Base-by-base conservation (phyloP, 2,797 vertebrate species). In the Thunnus albacares region DNA sequence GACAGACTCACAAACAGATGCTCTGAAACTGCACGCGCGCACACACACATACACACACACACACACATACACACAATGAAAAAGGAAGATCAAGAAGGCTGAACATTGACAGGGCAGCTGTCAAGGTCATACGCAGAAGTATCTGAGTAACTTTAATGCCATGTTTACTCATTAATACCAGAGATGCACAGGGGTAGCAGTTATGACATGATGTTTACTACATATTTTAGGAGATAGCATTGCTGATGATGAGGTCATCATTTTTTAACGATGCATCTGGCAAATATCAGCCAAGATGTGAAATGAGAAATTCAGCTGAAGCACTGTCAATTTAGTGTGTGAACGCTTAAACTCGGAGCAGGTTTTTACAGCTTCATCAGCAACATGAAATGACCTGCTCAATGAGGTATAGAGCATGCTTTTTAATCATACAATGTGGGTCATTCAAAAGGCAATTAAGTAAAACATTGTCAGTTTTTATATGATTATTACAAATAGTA, bases 131-230 rank as follows among this genome's bases (percentile, higher is more conserved):
- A 75, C 4, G 57, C 71, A 67, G 65, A 77, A 49, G 11, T 71
- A 70, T 68, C 66, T 79, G 59, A 80, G 69, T n/a, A 69, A 70
- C 84, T 92, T 87, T 90, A 85, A 92, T 77, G 73, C 45, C 51
- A 38, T 52, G 38, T 81, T 87, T 86, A 55, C 82, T 86, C 63
- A 88, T 89, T 87, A 85, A 89, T 72, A 74, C 33, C 52, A 22
- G 62, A 69, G 59, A 82, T 72, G 55, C 75, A 73, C 62, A 28
- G 62, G 56, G 51, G 30, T 59, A 63, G 77, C 67, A 38, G 80
- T 49, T 66, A 58, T 49, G 80, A 89, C 77, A 78, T 6, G 55
- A 71, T 83, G 88, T 90, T 81, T 69, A 73, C 78, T 72, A 61
- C 77, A 77, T 77, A 78, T 85, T 81, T 67, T 51, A 88, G 68